Evolutionary conservation across 1,140 invertebrate species (phyloP).

Genomic region (Pseudoatta argentina): DNA sequence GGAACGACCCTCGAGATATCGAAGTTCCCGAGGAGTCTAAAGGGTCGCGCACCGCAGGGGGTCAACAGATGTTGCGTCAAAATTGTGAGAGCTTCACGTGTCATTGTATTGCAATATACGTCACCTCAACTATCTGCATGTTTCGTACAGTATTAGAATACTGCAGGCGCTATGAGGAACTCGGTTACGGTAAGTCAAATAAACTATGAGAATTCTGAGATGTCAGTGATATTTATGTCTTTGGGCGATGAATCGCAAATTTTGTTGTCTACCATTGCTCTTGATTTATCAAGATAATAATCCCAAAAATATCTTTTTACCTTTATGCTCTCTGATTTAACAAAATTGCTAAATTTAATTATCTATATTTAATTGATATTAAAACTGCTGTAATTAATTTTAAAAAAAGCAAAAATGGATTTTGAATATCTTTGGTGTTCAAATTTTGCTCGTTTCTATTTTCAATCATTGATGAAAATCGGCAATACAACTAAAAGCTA

Average conservation of each 20-base stretch:
- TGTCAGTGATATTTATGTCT: neutral
- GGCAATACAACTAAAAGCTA: neutral
- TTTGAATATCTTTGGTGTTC: neutral
- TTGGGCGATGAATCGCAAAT: neutral
- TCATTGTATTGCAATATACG: constrained; percentile 35
- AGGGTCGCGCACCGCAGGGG: constrained; percentile 46
- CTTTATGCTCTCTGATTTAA: neutral
- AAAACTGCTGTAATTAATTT: neutral
- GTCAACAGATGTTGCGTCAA: constrained; percentile 60
- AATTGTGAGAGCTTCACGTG: constrained; percentile 15
- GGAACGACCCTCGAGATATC: constrained; percentile 48
- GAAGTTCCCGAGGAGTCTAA: constrained; percentile 46
- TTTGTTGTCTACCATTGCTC: neutral
- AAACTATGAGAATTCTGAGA: neutral
- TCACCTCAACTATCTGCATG: constrained; percentile 42
- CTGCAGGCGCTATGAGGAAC: neutral
- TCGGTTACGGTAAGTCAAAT: constrained; percentile 8
- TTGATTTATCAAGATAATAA: neutral
- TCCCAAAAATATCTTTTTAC: neutral
- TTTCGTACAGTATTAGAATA: constrained; percentile 19
- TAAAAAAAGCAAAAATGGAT: neutral
- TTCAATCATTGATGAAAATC: neutral
- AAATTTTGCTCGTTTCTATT: neutral
- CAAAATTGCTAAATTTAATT: neutral
- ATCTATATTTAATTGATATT: neutral